A percentile compares a stretch with the other conserved stretches of the same genome.
phyloP scores from a whole-genome alignment of 92 coral and sea anemone species.

The Chrysogorgia sp. region DNA sequence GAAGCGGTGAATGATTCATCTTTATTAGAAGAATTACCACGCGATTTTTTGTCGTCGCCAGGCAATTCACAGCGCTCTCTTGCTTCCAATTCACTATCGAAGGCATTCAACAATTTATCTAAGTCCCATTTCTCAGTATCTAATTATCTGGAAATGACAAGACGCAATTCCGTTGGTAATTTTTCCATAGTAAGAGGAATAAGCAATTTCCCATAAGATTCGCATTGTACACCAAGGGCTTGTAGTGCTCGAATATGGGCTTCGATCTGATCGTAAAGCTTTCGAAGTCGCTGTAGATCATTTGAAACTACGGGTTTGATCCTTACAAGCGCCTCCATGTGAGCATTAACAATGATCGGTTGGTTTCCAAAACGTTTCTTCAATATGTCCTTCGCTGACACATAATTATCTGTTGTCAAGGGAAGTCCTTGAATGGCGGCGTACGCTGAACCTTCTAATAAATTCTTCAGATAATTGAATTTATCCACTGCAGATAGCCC shows the following conservation, averaged over 20 bases:
- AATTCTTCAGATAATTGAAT: constrained; percentile 43
- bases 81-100: constrained; percentile 28
- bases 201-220: constrained; percentile 42
- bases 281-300: constrained; percentile 9
- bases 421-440: constrained; percentile 47
- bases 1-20: background rate
- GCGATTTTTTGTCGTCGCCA: background rate
- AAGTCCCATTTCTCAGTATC: constrained; percentile 40
- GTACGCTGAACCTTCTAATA: constrained; percentile 45
- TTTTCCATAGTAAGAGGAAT: constrained; percentile 39
- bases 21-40: background rate
- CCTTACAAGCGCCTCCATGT: constrained; percentile 24
- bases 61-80: constrained; percentile 5
- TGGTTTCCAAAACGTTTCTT: constrained; percentile 36
- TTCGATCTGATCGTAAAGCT: constrained; percentile 26
- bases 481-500: constrained; percentile 45
- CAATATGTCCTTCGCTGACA: constrained; percentile 36
- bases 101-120: constrained; percentile 31
- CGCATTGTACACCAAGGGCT: constrained; percentile 11
- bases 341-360: constrained; percentile 45
- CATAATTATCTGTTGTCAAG: constrained; percentile 47
- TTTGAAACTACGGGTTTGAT: constrained; percentile 16
- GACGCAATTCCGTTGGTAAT: constrained; percentile 14
- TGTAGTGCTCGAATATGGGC: constrained; percentile 29
- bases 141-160: constrained; percentile 25